Conservation (phyloP, 2,888 invertebrate genomes). For the Aspidapion aeneum region DNA sequence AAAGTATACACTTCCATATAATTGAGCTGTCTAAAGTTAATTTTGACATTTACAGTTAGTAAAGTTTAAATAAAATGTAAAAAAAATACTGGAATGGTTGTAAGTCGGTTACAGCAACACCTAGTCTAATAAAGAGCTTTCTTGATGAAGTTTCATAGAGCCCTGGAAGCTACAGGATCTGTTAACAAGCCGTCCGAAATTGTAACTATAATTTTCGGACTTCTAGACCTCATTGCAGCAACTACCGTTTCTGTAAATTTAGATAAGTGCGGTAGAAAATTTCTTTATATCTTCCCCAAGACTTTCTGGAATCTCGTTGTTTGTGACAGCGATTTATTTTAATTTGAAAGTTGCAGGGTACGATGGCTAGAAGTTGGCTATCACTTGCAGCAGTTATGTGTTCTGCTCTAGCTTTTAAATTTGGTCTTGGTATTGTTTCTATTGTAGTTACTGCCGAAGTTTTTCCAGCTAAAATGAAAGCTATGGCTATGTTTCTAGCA, state of each 20-base stretch:
- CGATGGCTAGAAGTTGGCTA: conserved; percentile 42
- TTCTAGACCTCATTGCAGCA: conserved; percentile 41
- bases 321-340: conserved; percentile 42
- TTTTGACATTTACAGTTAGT: too few relatives aligned
- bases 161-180: conserved; percentile 41
- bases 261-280: conserved; percentile 43
- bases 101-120: too few relatives aligned
- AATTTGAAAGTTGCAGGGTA: conserved; percentile 35
- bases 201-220: conserved; percentile 41
- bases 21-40: not conserved
- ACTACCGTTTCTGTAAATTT: conserved; percentile 38
- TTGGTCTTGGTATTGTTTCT: conserved; percentile 45
- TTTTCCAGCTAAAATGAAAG: conserved; percentile 46
- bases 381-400: conserved; percentile 42
- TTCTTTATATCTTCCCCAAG: conserved; percentile 38
- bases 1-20: too few relatives aligned
- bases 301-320: conserved; percentile 40
- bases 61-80: too few relatives aligned
- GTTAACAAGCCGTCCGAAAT: conserved; percentile 36
- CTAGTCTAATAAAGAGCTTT: too few relatives aligned
- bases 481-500: conserved; percentile 44
- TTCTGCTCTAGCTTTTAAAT: conserved; percentile 43
- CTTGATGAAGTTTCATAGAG: conserved; percentile 46
- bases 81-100: too few relatives aligned
- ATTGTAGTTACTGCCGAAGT: conserved; percentile 46